Evolutionary conservation across 2,888 invertebrate species (phyloP).

Genomic region (Sclerodermus sp.): DNA sequence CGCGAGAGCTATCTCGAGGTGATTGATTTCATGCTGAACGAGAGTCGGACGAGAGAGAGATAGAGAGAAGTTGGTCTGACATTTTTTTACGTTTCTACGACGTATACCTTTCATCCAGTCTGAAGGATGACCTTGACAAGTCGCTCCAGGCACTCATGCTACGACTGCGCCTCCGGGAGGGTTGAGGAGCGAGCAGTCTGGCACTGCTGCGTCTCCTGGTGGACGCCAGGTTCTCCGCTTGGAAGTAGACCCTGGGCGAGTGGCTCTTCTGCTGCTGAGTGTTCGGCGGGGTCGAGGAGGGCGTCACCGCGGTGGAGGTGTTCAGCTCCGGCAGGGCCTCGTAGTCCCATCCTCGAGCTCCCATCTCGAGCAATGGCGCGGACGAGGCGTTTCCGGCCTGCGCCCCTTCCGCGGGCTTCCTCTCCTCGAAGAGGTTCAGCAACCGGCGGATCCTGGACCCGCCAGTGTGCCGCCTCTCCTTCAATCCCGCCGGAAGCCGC

Average conservation of each 20-base stretch:
- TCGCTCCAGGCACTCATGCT: slow-evolving; percentile 90
- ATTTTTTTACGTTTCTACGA: too few species aligned
- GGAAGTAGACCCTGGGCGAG: slow-evolving; percentile 67
- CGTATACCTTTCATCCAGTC: slow-evolving; percentile 73
- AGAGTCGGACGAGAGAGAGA: too few species aligned
- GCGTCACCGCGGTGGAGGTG: slow-evolving; percentile 46
- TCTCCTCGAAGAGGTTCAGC: slow-evolving; percentile 25
- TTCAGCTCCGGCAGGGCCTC: slow-evolving; percentile 50
- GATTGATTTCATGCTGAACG: too few species aligned
- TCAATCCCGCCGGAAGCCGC: not conserved
- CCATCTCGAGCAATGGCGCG: slow-evolving; percentile 58
- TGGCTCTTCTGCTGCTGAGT: slow-evolving; percentile 34
- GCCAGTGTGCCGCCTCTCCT: slow-evolving; percentile 11
- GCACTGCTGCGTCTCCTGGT: slow-evolving; percentile 51
- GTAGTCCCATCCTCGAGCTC: slow-evolving; percentile 50
- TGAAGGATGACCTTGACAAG: slow-evolving; percentile 80
- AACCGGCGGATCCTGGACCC: slow-evolving; percentile 26
- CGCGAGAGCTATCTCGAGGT: too few species aligned
- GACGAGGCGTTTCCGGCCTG: slow-evolving; percentile 31
- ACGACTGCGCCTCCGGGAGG: slow-evolving; percentile 49
- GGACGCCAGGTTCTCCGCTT: slow-evolving; percentile 49
- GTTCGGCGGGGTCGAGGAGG: slow-evolving; percentile 47
- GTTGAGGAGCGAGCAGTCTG: slow-evolving; percentile 35
- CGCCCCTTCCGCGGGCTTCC: too few species aligned
- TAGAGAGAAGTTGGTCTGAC: too few species aligned